Conservation (phyloP, 2,797 vertebrate species). For the Knipowitschia caucasica region DNA sequence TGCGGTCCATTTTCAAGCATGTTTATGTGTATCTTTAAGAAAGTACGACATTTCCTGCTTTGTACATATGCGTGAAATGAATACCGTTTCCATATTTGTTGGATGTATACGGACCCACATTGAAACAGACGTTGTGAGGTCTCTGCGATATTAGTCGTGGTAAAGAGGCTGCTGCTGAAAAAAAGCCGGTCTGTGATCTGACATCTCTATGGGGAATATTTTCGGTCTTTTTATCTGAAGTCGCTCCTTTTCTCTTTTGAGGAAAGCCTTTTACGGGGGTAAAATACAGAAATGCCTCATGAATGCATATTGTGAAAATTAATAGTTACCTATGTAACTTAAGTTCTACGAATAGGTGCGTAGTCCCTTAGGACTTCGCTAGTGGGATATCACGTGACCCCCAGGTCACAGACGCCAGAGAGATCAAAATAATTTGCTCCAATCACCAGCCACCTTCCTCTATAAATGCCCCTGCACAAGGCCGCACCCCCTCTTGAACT, state of each 20-base stretch:
- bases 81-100: slow-evolving; percentile 22
- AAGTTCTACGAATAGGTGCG: too few species aligned
- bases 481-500: too few species aligned
- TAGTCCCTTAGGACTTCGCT: too few species aligned
- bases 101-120: slow-evolving; percentile 23
- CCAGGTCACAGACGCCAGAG: too few species aligned
- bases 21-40: slow-evolving; percentile 17
- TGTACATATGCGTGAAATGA: slow-evolving; percentile 22
- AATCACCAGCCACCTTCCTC: too few species aligned
- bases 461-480: too few species aligned
- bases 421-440: too few species aligned
- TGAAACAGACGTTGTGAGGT: slow-evolving; percentile 59
- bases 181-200: slow-evolving; percentile 63
- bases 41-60: slow-evolving; percentile 26
- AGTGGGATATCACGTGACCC: too few species aligned
- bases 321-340: too few species aligned
- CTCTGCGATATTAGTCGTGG: slow-evolving; percentile 51
- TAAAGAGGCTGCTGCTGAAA: slow-evolving; percentile 61
- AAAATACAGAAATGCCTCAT: slow-evolving; percentile 72
- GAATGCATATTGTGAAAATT: slow-evolving; percentile 75
- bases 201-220: slow-evolving; percentile 59
- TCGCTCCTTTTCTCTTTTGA: slow-evolving; percentile 26
- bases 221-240: slow-evolving; percentile 51
- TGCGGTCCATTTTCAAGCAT: slow-evolving; percentile 50
- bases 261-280: slow-evolving; percentile 21